These are phyloP conservation scores for Epiblema foenella DNA, from an alignment of 2,888 invertebrate genomes.

Conservation along the genomic window DNA sequence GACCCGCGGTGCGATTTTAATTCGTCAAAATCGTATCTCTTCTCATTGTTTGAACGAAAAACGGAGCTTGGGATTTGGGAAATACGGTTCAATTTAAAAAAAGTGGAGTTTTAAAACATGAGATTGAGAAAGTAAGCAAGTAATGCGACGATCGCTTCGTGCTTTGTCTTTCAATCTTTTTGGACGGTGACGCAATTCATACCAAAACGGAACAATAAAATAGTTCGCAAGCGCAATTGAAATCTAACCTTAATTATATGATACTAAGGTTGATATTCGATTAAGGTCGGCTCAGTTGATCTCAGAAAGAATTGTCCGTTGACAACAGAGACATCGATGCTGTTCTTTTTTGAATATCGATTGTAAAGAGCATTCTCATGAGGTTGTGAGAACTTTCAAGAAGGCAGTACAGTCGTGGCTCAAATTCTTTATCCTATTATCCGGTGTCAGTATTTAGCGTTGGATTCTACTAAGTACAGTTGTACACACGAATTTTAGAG, in stretches of 20 bases:
- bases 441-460: conserved; percentile 62
- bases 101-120: background rate
- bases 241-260: conserved; percentile 51
- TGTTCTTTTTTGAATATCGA: conserved; percentile 84
- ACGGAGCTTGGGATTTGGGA: background rate
- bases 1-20: conserved; percentile 66
- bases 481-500: conserved; percentile 23
- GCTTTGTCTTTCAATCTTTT: conserved; percentile 77
- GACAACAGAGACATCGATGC: conserved; percentile 84
- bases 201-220: conserved; percentile 77
- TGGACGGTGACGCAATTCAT: conserved; percentile 82
- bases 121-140: conserved; percentile 26
- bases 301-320: conserved; percentile 80
- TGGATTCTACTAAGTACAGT: conserved; percentile 48
- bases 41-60: background rate
- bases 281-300: conserved; percentile 59
- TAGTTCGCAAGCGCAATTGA: conserved; percentile 49
- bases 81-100: background rate
- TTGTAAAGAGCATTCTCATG: conserved; percentile 83
- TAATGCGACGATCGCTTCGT: conserved; percentile 73
- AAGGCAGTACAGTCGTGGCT: conserved; percentile 67
- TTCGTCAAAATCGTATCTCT: conserved; percentile 9
- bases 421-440: conserved; percentile 72
- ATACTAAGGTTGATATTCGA: conserved; percentile 53
- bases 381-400: conserved; percentile 79